phyloP scores from a whole-genome alignment of 2,888 invertebrate species.

The Oscheius onirici region DNA sequence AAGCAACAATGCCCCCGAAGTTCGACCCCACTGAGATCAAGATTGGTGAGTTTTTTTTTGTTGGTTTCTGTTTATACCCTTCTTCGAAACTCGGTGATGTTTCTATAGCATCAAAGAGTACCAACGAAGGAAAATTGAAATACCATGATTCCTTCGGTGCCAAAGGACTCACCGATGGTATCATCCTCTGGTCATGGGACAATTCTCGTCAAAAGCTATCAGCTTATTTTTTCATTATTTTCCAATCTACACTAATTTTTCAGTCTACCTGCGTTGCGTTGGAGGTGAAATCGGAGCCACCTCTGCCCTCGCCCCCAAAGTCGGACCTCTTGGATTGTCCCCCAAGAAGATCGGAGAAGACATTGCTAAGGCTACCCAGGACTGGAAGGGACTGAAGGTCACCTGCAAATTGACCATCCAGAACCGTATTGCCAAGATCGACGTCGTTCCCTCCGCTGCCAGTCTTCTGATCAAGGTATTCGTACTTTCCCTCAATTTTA shows the following conservation, averaged over 20 bases:
- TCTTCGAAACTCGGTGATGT: conserved; percentile 12
- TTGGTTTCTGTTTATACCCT: neutral
- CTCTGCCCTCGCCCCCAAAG: conserved; percentile 97
- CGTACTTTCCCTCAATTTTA: conserved; percentile 90
- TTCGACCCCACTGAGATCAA: conserved; percentile 98
- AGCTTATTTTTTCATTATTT: conserved; percentile 11
- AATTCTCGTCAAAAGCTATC: neutral
- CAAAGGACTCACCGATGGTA: neutral
- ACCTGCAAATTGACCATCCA: conserved; percentile 94
- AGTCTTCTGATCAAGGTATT: conserved; percentile 95
- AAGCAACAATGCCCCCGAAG: conserved; percentile 81
- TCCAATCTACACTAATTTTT: conserved; percentile 57
- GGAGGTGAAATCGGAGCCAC: conserved; percentile 99
- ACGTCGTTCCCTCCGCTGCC: conserved; percentile 96
- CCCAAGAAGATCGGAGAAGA: conserved; percentile 99
- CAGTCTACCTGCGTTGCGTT: conserved; percentile 94
- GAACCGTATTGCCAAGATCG: conserved; percentile 94
- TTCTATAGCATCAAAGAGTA: neutral
- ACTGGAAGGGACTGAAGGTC: conserved; percentile 99
- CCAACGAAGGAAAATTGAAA: conserved; percentile 19
- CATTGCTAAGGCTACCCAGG: conserved; percentile 96
- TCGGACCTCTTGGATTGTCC: conserved; percentile 98
- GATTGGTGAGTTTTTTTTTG: conserved; percentile 80
- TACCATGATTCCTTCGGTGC: conserved; percentile 16
- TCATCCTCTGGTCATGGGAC: conserved; percentile 22